Evolutionary conservation across 2,113 vertebrate species (phyloP), one percentile per base, ranked within the genome.

Genomic region (Galeopterus variegatus): DNA sequence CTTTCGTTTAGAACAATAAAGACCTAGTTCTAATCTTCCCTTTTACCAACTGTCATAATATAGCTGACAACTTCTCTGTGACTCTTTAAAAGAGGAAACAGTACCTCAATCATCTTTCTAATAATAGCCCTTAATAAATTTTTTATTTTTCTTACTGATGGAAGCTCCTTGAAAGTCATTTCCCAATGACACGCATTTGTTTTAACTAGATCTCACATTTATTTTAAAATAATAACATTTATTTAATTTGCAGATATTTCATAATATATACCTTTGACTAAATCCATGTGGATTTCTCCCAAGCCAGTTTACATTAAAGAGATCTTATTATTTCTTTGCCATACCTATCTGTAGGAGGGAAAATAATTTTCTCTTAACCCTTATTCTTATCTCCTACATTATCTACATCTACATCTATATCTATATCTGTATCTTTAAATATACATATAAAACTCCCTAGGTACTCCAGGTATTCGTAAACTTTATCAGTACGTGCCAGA

Each of bases 191-290:
- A 80, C 12, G 3, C 24, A 80, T 73, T 91, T 93, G 12, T 17
- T 84, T 11, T 41, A 88, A 73, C 13, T 70, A 72, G 69, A 36
- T 73, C 11, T 67, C 72, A 92, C 1, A 64, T 77, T 77, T 82
- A 91, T 76, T 80, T 45, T 52, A 80, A 93, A 95, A 36, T 94
- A 94, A 54, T 45, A 82, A 70, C 58, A 81, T 64, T 73, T 18
- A 95, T 82, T 86, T 84, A 72, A 89, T 85, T 90, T 90, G 11
- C 26, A 95, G 24, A 62, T 75, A 83, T 79, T 93, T 84, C 14
- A 23, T 79, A 88, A 73, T 28, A 56, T 12, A 62, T 28, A 70
- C 2, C 4, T 93, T 93, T 91, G 5, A 84, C 15, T 36, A 90
- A 65, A 72, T 93, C 31, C 87, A 0, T 87, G 31, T 87, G 12